Conservation (phyloP, 1,140 invertebrate genomes). For the Paralvinella palmiformis region DNA sequence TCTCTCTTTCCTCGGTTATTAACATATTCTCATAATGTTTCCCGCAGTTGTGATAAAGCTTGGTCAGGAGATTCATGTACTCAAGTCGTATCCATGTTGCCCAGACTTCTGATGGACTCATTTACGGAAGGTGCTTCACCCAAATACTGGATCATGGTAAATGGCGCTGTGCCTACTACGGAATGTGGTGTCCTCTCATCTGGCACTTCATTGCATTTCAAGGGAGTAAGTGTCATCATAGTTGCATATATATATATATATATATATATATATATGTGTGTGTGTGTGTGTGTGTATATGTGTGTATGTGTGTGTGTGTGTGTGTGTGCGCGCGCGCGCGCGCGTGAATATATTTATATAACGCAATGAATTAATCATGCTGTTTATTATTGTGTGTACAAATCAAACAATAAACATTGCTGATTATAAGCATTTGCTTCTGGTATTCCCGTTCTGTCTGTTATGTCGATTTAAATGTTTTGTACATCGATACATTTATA, state of each 20-base stretch:
- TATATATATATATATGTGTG: neutral
- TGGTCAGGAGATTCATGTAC: conserved; percentile 46
- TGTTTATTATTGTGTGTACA: no score
- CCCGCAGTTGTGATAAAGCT: conserved; percentile 46
- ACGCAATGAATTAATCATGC: no score
- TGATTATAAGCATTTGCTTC: conserved; percentile 2
- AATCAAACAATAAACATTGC: no score
- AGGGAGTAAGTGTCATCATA: conserved; percentile 38
- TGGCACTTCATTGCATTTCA: conserved; percentile 49
- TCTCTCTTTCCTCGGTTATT: no score
- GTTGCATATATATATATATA: neutral
- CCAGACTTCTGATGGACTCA: conserved; percentile 36
- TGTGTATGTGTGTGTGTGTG: no score
- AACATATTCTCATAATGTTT: no score
- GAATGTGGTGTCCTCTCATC: conserved; percentile 45
- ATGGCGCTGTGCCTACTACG: conserved; percentile 41
- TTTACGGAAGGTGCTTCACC: conserved; percentile 30
- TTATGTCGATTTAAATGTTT: no score
- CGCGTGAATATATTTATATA: no score
- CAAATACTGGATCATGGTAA: conserved; percentile 37
- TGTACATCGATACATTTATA: neutral
- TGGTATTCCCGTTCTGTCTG: no score
- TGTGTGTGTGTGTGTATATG: conserved; percentile 1
- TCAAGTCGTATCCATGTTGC: conserved; percentile 27
- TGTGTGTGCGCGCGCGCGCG: no score